Percentiles rank a stretch among this genome's conserved stretches.
These are phyloP conservation scores for Tinea pellionella DNA, from an alignment of 2,888 invertebrate genomes.

Conservation along the genomic window DNA sequence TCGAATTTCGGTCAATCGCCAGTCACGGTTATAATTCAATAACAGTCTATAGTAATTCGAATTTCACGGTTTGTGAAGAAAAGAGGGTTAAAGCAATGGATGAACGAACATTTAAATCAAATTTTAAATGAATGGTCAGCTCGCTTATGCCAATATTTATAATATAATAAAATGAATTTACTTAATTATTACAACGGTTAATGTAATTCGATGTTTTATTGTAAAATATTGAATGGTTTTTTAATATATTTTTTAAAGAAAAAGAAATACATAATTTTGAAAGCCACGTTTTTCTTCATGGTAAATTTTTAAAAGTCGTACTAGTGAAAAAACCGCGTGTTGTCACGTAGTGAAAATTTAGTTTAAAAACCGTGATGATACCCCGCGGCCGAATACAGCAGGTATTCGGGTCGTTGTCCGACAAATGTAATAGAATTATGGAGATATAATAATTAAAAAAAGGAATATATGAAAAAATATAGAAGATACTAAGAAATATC, in stretches of 20 bases:
- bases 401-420: conserved; percentile 40
- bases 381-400: conserved; percentile 11
- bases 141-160: background rate
- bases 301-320: conserved; percentile 47
- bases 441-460: conserved; percentile 18
- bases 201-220: background rate
- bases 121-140: background rate
- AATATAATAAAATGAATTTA: background rate
- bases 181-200: background rate
- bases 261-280: background rate
- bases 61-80: conserved; percentile 37
- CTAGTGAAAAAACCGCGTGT: conserved; percentile 43
- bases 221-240: background rate
- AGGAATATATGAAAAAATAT: background rate
- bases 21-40: conserved; percentile 34
- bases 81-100: background rate
- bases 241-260: background rate
- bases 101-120: background rate
- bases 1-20: conserved; percentile 23
- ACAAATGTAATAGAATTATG: conserved; percentile 51
- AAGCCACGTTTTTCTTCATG: conserved; percentile 53
- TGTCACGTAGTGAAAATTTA: conserved; percentile 47
- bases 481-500: background rate
- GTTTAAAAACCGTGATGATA: conserved; percentile 36
- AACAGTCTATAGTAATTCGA: conserved; percentile 29